phyloP scores from a whole-genome alignment of 2,888 invertebrate genomes.

The Chalcis sispes region DNA sequence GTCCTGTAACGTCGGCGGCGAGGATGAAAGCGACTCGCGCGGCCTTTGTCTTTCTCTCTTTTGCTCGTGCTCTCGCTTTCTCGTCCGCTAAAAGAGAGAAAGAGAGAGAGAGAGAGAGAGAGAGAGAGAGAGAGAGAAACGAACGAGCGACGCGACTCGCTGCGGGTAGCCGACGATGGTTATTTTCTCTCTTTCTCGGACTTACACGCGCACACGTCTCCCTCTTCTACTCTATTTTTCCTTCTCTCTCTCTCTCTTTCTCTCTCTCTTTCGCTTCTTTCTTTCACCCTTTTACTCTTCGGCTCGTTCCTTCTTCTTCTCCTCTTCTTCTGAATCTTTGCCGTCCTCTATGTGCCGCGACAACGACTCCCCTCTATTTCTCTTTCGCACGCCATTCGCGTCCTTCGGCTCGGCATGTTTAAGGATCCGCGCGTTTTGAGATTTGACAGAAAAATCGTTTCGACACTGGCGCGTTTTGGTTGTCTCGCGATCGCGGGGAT shows the following conservation, averaged over 20 bases:
- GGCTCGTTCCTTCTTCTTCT: slow-evolving; percentile 16
- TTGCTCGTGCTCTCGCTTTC: slow-evolving; percentile 53
- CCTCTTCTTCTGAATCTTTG: neutral
- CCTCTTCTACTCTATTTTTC: slow-evolving; percentile 56
- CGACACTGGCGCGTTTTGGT: slow-evolving; percentile 37
- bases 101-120: neutral
- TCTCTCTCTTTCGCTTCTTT: slow-evolving; percentile 16
- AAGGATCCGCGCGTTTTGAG: slow-evolving; percentile 49
- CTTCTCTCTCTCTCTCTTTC: slow-evolving; percentile 40
- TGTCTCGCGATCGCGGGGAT: no score
- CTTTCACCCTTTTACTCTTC: slow-evolving; percentile 49
- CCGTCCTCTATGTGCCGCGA: no score
- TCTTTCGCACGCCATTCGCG: no score
- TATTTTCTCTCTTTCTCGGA: slow-evolving; percentile 33
- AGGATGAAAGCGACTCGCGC: slow-evolving; percentile 72
- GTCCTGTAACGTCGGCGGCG: slow-evolving; percentile 75
- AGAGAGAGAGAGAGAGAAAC: slow-evolving; percentile 30
- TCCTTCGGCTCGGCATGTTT: slow-evolving; percentile 40
- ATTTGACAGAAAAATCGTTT: slow-evolving; percentile 50
- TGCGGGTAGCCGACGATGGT: slow-evolving; percentile 70
- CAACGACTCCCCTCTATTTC: neutral
- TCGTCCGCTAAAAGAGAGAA: slow-evolving; percentile 60
- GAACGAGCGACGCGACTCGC: slow-evolving; percentile 65
- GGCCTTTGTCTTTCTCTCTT: slow-evolving; percentile 64
- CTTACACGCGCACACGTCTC: slow-evolving; percentile 5